Evolutionary conservation across 1,140 invertebrate species (phyloP), one percentile per base, ranked within the genome.

Genomic region (Ruditapes philippinarum): DNA sequence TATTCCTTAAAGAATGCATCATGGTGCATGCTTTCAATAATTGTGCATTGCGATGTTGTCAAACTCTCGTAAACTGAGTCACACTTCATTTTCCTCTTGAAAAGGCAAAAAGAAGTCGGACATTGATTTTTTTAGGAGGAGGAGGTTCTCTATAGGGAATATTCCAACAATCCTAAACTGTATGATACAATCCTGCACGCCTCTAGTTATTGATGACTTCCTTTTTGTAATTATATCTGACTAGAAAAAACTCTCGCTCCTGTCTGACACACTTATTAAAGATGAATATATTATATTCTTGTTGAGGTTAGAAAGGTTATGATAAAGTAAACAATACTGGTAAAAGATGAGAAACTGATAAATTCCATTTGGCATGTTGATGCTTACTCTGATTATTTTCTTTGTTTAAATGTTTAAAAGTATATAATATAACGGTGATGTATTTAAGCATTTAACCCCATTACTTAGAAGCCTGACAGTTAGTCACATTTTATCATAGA

Each of bases 51-150:
- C 49, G 17, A 54, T 78, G 54, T 49, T 51, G 74, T 54, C 74
- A 78, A 78, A 78, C 54, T 57, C 49, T 78, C n/a, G 70, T 74
- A 42, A n/a, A 74, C 70, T 74, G 70, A 74, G 38, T 74, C 70
- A 78, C 74, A 51, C 74, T 12, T 70, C 45, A 78, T 36, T 12
- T 38, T 36, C 19, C 40, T 33, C 25, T 54, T 78, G 7, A 54
- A 54, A 70, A 70, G 65, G 65, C 7, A 51, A 31, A n/a, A 78
- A 31, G 49, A 78, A 54, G 45, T 36, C 25, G 45, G 49, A 78
- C 42, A 78, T 78, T 54, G 74, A 78, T 78, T 78, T 78, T 74
- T 78, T 51, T n/a, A n/a, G n/a, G n/a, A 28, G 9, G 31, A 51
- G 0, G 74, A 78, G 74, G 74, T 78, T 40, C 74, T 51, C 74